Base-by-base conservation (phyloP, 2,797 vertebrate species). In the Spea hammondii region DNA sequence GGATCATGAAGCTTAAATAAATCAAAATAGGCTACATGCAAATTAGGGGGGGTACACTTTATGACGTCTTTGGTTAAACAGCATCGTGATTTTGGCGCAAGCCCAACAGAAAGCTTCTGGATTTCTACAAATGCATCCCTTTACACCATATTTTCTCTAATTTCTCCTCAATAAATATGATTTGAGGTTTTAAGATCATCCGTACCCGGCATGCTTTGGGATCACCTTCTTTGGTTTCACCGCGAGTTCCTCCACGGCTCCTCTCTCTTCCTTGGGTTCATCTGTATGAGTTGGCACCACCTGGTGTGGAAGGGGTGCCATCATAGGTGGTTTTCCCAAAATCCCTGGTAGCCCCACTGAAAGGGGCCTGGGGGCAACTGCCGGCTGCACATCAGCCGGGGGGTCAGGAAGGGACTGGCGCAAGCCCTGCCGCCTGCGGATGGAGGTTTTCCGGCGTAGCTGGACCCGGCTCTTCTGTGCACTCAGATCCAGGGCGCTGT, bases 121-220 rank as follows among this genome's bases (percentile, higher is more conserved):
- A 32, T 32, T 32, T 32, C 32, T 32, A 32, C 32, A 32, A 32
- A 32, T 32, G 32, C 3, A 32, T 32, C 32, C 1, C 1, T 32
- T 32, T 32, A 32, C 3, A 0, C 2, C 3, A 32, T 32, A 3
- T 32, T 32, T 32, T 32, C 32, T 32, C 32, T 32, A 32, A 32
- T 32, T 32, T 32, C 32, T 3, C 32, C 32, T 32, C 3, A 32
- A 32, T 32, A 32, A 32, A 32, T 32, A 32, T 32, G 2, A 32
- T 32, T 32, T 32, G 3, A 32, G 32, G 32, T 32, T 3, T 32
- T 32, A 4, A 59, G 55, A 12, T 32, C 46, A 49, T 51, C 32
- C 50, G 72, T 81, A 81, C 79, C 79, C 79, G 64, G 74, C 79
- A 73, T 62, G 74, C 74, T 46, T 81, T 55, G 74, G 62, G 13